A percentile compares a stretch with the other conserved stretches of the same genome.
Conservation (phyloP, 92 coral and sea anemone species). For the Phenganax stokvisi region DNA sequence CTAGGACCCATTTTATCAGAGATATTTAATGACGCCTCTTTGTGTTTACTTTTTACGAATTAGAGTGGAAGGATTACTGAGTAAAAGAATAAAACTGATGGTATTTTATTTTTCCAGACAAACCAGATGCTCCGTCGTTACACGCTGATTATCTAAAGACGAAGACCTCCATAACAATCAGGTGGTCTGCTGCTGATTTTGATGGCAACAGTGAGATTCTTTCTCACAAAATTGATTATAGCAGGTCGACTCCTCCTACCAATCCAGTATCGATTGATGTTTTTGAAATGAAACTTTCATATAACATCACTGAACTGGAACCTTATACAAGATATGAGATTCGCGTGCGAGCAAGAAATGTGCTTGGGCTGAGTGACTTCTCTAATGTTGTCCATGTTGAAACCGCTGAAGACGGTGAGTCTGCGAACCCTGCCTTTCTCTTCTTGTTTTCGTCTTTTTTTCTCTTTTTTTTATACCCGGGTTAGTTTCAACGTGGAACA, state of each 20-base stretch:
- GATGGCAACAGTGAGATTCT: constrained; percentile 70
- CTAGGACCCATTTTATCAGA: too few relatives aligned
- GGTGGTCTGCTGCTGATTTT: constrained; percentile 58
- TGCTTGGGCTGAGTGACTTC: constrained; percentile 63
- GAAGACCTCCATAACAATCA: constrained; percentile 58
- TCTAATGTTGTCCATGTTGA: constrained; percentile 41
- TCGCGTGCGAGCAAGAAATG: constrained; percentile 66
- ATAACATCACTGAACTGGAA: constrained; percentile 48
- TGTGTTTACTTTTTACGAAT: too few relatives aligned
- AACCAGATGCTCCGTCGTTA: constrained; percentile 66
- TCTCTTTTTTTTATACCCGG: background rate
- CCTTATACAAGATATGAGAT: constrained; percentile 76
- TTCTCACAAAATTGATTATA: constrained; percentile 59
- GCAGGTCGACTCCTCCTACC: constrained; percentile 48
- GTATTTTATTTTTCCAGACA: constrained; percentile 45
- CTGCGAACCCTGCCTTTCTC: too few relatives aligned
- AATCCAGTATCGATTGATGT: constrained; percentile 21
- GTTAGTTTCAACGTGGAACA: too few relatives aligned
- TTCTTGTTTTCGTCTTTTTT: background rate
- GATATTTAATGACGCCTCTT: too few relatives aligned
- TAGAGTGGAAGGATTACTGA: too few relatives aligned
- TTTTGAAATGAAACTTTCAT: constrained; percentile 41
- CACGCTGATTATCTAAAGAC: constrained; percentile 44
- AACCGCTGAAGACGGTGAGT: constrained; percentile 68
- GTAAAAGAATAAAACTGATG: background rate